Percentiles rank a stretch among this genome's conserved stretches.
Conservation (phyloP, 2,797 vertebrate genomes). For the Chaetodon trifasciatus region DNA sequence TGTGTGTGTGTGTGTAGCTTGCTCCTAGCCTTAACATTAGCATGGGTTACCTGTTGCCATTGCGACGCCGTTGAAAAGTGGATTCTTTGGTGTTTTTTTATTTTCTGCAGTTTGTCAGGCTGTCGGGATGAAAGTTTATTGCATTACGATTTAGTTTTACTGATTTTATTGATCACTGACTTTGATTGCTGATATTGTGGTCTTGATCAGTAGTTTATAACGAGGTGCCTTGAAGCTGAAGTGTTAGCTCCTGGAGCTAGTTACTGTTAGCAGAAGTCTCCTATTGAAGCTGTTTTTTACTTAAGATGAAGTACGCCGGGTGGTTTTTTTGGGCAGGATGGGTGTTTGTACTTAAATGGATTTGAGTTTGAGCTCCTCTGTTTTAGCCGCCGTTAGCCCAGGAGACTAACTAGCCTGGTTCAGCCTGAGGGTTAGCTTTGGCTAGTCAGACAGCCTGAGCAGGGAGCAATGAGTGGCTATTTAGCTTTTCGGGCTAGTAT, state of each 20-base stretch:
- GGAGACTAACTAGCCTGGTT: constrained; percentile 39
- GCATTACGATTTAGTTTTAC: neutral
- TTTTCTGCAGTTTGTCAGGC: neutral
- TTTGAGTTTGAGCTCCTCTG: neutral
- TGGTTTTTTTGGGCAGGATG: neutral
- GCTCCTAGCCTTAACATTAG: constrained; percentile 34
- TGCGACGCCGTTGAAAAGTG: constrained; percentile 16
- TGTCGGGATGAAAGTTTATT: constrained; percentile 22
- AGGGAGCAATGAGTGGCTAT: neutral
- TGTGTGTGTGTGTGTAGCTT: constrained; percentile 39
- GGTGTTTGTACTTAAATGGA: constrained; percentile 7
- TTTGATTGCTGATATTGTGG: constrained; percentile 10
- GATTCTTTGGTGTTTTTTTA: neutral
- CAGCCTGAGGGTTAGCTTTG: constrained; percentile 29
- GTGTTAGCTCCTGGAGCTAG: constrained; percentile 28
- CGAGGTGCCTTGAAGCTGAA: constrained; percentile 43
- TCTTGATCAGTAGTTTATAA: constrained; percentile 9
- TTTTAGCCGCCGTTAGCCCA: constrained; percentile 37
- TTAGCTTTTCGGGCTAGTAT: neutral
- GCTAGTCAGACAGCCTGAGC: constrained; percentile 31
- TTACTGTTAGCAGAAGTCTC: constrained; percentile 18
- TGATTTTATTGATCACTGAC: constrained; percentile 9
- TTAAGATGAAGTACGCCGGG: constrained; percentile 4
- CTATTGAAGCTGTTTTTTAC: constrained; percentile 16
- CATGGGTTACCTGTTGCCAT: constrained; percentile 41